Evolutionary conservation across 2,888 invertebrate genomes (phyloP).

Genomic region (Acanthosoma haemorrhoidale): DNA sequence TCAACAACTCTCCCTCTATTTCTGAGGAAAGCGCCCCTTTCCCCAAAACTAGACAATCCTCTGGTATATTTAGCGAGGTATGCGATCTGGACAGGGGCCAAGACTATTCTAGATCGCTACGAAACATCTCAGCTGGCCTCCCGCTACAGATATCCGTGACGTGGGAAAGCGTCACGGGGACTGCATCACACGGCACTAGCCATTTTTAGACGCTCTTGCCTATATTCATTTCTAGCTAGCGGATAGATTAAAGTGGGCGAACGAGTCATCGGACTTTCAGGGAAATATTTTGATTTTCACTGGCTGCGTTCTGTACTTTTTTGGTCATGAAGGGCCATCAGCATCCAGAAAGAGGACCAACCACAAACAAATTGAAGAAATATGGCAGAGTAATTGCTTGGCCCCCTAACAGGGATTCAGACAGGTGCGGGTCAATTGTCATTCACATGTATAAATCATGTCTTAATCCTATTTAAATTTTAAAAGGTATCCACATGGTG

Average conservation of each 20-base stretch:
- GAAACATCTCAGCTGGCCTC: not conserved
- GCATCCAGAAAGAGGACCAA: no score
- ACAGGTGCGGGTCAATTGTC: no score
- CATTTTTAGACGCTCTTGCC: no score
- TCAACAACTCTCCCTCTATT: not conserved
- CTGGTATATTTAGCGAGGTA: not conserved
- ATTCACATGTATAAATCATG: no score
- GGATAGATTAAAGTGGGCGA: not conserved
- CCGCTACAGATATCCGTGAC: not conserved
- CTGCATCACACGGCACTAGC: no score
- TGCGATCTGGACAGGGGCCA: not conserved
- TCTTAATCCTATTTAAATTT: no score
- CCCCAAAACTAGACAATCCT: slow-evolving; percentile 16
- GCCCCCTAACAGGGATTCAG: no score
- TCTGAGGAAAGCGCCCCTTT: slow-evolving; percentile 4
- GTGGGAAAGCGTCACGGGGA: not conserved
- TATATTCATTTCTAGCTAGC: not conserved
- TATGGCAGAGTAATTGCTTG: no score
- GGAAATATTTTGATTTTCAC: not conserved
- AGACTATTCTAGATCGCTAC: not conserved
- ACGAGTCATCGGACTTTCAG: not conserved
- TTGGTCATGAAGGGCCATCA: no score
- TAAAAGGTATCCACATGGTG: no score
- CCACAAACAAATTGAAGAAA: no score
- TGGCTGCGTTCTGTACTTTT: no score